Base-by-base conservation (phyloP, 1,140 invertebrate species). In the Bombus terrestris region DNA sequence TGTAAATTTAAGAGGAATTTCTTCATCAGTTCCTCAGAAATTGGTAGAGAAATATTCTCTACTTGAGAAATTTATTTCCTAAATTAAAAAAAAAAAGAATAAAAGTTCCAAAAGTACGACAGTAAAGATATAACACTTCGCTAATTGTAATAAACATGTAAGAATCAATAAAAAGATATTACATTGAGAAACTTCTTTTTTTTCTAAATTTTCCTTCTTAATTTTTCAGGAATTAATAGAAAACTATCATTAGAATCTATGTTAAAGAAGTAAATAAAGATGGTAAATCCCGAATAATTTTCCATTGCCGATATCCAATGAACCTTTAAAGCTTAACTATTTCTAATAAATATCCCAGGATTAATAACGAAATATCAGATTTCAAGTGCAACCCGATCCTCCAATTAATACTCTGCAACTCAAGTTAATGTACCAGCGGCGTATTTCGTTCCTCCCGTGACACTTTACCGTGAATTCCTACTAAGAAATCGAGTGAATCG, bases 281-380 rank as follows among this genome's bases (percentile, higher is more conserved):
- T 1, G 15, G 5, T 18, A 47, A 47, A 47, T 47, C 15, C 15
- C 43, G 43, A 47, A 47, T 47, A 64, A 64, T 15, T 64, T 64
- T 13, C 59, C 28, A n/a, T 62, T 59, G 4, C 57, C 66, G 9
- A 9, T 32, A 18, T 35, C n/a, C 22, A 12, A 18, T 25, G 28
- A 25, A 13, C 3, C 13, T 13, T 28, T 32, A 43, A 39, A 32
- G 9, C 9, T n/a, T 25, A 62, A 68, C 1, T 18, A n/a, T 32
- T 39, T 37, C 22, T 28, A 57, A 13, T 79, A 68, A 84, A 66
- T 66, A 78, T 71, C 57, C n/a, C 28, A 35, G 13, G 59, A 78
- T 77, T 83, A 69, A 83, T 77, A 57, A n/a, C 37, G 28, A 47
- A 28, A 69, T 78, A 43, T 69, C 43, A 12, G n/a, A 53, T 78